Evolutionary conservation across 2,113 vertebrate genomes (phyloP).

Genomic region (Tyrannus savana): DNA sequence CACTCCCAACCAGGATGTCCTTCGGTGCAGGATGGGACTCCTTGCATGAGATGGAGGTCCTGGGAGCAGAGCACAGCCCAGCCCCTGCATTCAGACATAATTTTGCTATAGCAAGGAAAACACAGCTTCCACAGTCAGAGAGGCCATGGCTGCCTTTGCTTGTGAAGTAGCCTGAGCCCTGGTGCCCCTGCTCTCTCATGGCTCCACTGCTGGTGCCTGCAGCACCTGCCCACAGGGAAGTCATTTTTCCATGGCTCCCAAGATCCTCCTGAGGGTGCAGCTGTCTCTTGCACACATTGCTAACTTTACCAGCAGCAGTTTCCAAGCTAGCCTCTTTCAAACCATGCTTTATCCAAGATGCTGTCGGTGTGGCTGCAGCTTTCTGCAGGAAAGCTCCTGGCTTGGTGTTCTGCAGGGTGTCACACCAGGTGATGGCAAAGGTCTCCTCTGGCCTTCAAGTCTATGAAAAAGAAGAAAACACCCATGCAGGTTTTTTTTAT

Average conservation of each 20-base stretch:
- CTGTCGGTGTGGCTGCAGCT: not conserved
- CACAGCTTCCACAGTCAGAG: not conserved
- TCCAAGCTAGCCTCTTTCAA: not conserved
- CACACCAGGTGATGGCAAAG: not conserved
- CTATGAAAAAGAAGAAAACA: not conserved
- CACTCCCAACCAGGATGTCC: not conserved
- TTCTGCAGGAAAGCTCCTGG: not conserved
- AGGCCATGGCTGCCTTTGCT: fast-evolving
- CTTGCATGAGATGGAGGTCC: not conserved
- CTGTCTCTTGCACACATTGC: not conserved
- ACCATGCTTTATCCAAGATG: not conserved
- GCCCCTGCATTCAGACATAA: not conserved
- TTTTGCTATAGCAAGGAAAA: not conserved
- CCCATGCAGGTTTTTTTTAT: not conserved
- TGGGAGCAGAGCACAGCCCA: not conserved
- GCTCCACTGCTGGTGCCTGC: not conserved
- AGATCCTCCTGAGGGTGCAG: not conserved
- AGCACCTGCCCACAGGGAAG: not conserved
- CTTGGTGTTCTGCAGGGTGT: not conserved
- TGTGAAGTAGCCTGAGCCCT: not conserved
- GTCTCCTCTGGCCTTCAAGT: not conserved
- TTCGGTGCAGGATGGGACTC: not conserved
- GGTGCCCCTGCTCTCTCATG: fast-evolving
- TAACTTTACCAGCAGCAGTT: not conserved
- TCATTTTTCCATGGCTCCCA: fast-evolving